These are phyloP conservation scores for Platyrinchus mystaceus DNA, from an alignment of 2,797 vertebrate genomes.

Conservation along the genomic window DNA sequence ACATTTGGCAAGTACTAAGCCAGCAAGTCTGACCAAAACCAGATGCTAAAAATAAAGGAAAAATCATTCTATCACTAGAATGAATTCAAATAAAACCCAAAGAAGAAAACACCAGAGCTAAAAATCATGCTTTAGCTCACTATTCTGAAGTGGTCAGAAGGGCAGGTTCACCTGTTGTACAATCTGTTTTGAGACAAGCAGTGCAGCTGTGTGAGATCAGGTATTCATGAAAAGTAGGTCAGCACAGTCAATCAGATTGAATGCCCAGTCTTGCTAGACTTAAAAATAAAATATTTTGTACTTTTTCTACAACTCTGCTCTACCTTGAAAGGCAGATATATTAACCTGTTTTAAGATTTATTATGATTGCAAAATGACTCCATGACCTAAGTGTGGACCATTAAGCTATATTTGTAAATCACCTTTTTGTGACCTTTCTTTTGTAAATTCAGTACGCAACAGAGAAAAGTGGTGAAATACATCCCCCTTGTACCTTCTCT, in stretches of 20 bases:
- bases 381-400: background rate
- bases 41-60: background rate
- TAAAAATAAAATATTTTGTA: constrained; percentile 55
- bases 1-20: background rate
- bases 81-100: background rate
- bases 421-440: background rate
- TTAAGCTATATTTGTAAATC: background rate
- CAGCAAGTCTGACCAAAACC: background rate
- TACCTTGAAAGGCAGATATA: background rate
- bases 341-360: background rate
- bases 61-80: background rate
- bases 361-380: background rate
- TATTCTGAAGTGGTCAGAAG: background rate
- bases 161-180: background rate
- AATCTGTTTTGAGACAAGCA: background rate
- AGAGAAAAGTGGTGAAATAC: background rate
- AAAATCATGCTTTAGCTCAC: background rate
- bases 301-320: background rate
- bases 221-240: constrained; percentile 54
- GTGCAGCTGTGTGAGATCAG: background rate
- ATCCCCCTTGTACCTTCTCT: background rate
- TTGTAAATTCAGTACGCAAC: background rate
- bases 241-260: background rate
- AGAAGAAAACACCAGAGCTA: background rate
- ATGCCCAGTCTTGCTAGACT: background rate